Conservation (phyloP, 2,888 invertebrate species). For the Aplocera efformata region DNA sequence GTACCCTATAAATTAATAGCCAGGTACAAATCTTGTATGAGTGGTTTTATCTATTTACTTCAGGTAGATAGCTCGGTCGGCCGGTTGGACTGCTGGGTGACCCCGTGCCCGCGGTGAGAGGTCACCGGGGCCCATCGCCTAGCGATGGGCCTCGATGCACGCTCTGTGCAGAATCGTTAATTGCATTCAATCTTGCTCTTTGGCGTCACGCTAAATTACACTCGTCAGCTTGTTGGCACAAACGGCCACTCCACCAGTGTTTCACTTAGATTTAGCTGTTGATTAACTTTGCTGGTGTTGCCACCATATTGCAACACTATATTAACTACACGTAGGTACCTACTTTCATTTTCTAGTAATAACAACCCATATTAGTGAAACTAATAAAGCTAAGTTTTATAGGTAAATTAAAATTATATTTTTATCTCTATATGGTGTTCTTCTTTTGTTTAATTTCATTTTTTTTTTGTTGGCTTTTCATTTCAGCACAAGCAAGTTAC, state of each 20-base stretch:
- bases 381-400: too few species aligned
- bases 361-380: too few species aligned
- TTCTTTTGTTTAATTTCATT: too few species aligned
- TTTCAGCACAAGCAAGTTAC: too few species aligned
- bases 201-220: conserved; percentile 41
- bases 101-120: conserved; percentile 41
- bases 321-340: too few species aligned
- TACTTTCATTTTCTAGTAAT: too few species aligned
- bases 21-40: conserved; percentile 15
- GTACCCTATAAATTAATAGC: conserved; percentile 19
- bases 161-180: conserved; percentile 69
- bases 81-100: conserved; percentile 41
- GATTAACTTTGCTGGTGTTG: neutral
- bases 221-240: conserved; percentile 26
- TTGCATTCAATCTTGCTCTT: conserved; percentile 53
- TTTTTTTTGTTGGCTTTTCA: too few species aligned
- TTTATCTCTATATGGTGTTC: too few species aligned
- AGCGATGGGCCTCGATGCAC: conserved; percentile 46
- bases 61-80: conserved; percentile 33
- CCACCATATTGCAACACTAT: too few species aligned
- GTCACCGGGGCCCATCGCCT: conserved; percentile 43
- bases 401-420: too few species aligned
- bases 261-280: conserved; percentile 17
- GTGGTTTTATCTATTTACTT: conserved; percentile 30
- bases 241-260: too few species aligned